Conservation (phyloP, 2,113 vertebrate species). For the Empidonax traillii region DNA sequence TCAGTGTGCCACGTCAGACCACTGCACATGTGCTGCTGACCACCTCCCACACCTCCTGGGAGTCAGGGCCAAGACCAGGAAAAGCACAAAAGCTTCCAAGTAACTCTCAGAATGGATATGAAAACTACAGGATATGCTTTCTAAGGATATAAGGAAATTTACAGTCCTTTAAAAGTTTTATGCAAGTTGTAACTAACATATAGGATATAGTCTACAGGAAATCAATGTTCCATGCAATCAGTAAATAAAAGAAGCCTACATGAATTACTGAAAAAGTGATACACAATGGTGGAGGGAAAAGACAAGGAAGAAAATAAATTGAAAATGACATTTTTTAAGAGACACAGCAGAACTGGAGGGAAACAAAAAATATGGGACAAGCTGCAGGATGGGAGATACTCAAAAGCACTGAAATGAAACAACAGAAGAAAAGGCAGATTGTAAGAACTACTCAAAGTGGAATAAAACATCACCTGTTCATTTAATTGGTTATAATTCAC, state of each 20-base stretch:
- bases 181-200: not conserved
- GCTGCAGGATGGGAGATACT: not conserved
- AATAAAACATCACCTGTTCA: not conserved
- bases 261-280: not conserved
- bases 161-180: not conserved
- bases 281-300: not conserved
- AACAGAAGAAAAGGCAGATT: not conserved
- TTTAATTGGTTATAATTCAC: not conserved
- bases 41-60: not conserved
- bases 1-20: not conserved
- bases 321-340: not conserved
- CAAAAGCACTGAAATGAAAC: not conserved
- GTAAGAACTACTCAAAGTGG: not conserved
- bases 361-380: not conserved
- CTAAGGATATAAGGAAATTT: not conserved
- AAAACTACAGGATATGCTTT: not conserved
- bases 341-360: not conserved
- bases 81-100: not conserved
- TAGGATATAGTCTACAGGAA: not conserved
- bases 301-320: not conserved
- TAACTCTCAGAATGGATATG: not conserved
- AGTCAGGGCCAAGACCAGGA: not conserved
- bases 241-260: not conserved
- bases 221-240: not conserved
- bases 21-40: not conserved